Conservation (phyloP, 2,113 vertebrate species). For the Thomomys bottae region DNA sequence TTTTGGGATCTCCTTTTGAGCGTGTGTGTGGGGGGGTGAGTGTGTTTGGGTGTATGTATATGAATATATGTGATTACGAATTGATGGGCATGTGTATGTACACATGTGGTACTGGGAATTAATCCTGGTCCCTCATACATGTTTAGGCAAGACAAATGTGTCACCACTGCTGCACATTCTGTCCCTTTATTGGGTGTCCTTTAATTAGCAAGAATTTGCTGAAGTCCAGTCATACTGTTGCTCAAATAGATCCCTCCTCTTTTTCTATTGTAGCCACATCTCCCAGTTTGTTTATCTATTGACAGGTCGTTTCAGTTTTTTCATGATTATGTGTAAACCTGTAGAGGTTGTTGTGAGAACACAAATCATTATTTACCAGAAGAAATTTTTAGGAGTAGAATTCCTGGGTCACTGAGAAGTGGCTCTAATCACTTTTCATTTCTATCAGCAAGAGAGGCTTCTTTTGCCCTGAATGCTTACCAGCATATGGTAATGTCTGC, state of each 20-base stretch:
- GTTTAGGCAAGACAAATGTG: no score
- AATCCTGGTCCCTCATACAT: no score
- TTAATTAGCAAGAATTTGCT: no score
- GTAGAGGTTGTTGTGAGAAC: neutral
- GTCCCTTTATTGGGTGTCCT: no score
- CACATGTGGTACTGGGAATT: no score
- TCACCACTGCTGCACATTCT: no score
- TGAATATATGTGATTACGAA: no score
- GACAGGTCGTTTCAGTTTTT: neutral
- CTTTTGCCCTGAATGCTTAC: neutral
- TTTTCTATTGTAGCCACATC: no score
- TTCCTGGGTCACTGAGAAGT: neutral
- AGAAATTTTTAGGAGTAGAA: neutral
- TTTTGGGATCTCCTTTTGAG: neutral
- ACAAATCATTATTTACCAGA: neutral
- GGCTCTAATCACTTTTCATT: neutral
- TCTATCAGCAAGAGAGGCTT: neutral
- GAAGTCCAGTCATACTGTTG: neutral
- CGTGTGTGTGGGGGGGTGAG: no score
- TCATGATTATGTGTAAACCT: neutral
- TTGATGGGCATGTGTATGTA: no score
- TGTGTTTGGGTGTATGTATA: no score
- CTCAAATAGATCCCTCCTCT: neutral
- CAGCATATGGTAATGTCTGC: neutral
- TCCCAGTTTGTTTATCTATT: neutral